A percentile compares a stretch with the other conserved stretches of the same genome.
phyloP scores from a whole-genome alignment of 53 echinoderm and acorn worm genomes.

The Antedon mediterranea region DNA sequence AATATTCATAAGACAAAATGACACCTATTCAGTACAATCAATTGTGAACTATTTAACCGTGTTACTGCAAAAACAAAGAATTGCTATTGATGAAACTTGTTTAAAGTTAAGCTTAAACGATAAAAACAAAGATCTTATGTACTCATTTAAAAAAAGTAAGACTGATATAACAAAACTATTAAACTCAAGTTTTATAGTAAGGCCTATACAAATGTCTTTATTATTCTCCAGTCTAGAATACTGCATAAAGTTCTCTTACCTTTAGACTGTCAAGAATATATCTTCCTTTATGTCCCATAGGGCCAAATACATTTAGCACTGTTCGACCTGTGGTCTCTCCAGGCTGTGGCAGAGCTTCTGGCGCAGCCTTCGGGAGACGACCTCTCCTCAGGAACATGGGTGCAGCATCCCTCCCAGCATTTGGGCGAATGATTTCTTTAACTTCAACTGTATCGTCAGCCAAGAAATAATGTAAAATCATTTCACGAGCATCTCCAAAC shows the following conservation, averaged over 20 bases:
- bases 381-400: conserved; percentile 80
- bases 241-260: conserved; percentile 43
- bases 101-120: no score
- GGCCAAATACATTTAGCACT: conserved; percentile 93
- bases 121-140: no score
- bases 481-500: conserved; percentile 91
- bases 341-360: conserved; percentile 70
- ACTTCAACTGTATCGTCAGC: conserved; percentile 84
- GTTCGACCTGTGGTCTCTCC: conserved; percentile 85
- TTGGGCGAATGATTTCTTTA: conserved; percentile 80
- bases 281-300: conserved; percentile 82
- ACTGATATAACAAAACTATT: no score
- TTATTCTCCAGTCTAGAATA: no score
- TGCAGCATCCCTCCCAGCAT: conserved; percentile 50
- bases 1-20: neutral
- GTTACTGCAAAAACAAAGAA: neutral
- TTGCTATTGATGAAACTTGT: no score
- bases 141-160: no score
- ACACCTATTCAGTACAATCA: neutral
- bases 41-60: neutral
- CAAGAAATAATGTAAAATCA: conserved; percentile 86
- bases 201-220: no score
- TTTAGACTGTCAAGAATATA: conserved; percentile 92
- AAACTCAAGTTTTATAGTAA: no score
- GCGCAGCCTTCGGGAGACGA: conserved; percentile 61